Conservation (phyloP, 92 coral and sea anemone species). For the Heliopora coerulea region DNA sequence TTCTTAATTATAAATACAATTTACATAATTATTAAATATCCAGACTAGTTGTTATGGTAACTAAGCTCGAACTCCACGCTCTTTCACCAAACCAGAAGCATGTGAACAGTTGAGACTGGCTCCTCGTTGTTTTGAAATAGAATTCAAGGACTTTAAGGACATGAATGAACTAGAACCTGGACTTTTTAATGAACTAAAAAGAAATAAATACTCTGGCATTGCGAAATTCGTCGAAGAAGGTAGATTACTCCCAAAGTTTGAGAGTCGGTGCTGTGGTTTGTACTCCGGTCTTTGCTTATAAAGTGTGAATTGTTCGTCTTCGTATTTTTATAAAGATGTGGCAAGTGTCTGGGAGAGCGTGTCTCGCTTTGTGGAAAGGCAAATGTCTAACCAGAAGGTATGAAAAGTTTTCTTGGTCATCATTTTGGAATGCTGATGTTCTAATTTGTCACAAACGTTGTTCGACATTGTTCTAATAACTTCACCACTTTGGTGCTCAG, state of each 20-base stretch:
- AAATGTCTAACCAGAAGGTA: conserved; percentile 93
- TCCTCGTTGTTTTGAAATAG: neutral
- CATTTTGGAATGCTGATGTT: neutral
- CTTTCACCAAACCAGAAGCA: neutral
- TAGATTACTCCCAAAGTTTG: conserved; percentile 20
- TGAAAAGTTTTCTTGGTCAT: neutral
- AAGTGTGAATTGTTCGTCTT: neutral
- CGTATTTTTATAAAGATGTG: conserved; percentile 59
- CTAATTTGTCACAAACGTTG: conserved; percentile 20
- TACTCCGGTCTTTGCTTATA: too few relatives aligned
- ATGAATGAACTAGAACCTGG: conserved; percentile 93
- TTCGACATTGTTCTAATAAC: conserved; percentile 12
- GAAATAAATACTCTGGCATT: conserved; percentile 88
- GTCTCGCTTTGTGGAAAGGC: conserved; percentile 76
- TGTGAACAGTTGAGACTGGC: neutral
- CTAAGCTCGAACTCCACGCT: neutral
- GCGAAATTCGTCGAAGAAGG: conserved; percentile 97
- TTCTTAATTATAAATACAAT: too few relatives aligned
- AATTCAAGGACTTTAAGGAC: neutral
- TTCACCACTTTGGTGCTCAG: conserved; percentile 39
- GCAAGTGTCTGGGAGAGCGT: conserved; percentile 96
- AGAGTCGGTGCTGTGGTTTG: too few relatives aligned
- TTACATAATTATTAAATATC: neutral
- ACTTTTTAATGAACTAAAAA: conserved; percentile 80
- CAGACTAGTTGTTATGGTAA: conserved; percentile 1